Conservation (phyloP, 2,113 vertebrate genomes). For the Silurus glanis region DNA sequence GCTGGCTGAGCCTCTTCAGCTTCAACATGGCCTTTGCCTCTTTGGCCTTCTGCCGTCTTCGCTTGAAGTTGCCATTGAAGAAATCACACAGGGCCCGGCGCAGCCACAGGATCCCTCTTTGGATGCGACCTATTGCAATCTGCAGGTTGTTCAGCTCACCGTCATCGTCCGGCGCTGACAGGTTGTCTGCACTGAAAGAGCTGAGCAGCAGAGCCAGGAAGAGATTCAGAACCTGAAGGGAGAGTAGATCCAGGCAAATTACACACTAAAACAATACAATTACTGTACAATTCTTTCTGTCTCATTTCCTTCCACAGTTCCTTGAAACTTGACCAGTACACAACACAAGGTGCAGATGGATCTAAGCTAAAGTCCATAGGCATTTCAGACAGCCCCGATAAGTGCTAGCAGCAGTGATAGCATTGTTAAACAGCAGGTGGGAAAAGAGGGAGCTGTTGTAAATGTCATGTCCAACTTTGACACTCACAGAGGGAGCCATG, state of each 20-base stretch:
- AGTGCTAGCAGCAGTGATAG: slow-evolving; percentile 36
- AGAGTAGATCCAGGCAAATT: slow-evolving; percentile 4
- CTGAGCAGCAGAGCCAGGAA: slow-evolving; percentile 96
- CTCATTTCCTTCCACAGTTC: not conserved
- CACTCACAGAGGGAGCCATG: slow-evolving; percentile 41
- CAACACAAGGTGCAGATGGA: not conserved
- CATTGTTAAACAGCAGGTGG: slow-evolving; percentile 53
- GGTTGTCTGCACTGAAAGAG: slow-evolving; percentile 95
- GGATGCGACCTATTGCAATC: slow-evolving; percentile 89
- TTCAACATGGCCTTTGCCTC: slow-evolving; percentile 85
- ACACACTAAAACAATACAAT: not conserved
- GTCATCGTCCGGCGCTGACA: slow-evolving; percentile 88
- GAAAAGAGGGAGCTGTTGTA: slow-evolving; percentile 48
- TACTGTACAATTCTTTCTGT: not conserved
- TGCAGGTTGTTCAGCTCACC: slow-evolving; percentile 98
- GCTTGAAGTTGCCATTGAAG: slow-evolving; percentile 83
- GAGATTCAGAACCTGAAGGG: slow-evolving; percentile 87
- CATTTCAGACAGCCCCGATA: not conserved
- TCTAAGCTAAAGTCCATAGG: not conserved
- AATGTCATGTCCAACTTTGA: slow-evolving; percentile 54
- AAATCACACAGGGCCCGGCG: slow-evolving; percentile 76
- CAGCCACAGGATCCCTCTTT: slow-evolving; percentile 78
- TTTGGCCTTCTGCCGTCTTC: slow-evolving; percentile 73
- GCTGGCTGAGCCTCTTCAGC: slow-evolving; percentile 78
- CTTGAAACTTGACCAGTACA: not conserved